Evolutionary conservation across 2,888 invertebrate species (phyloP).

Genomic region (Eristalinus sepulchralis): DNA sequence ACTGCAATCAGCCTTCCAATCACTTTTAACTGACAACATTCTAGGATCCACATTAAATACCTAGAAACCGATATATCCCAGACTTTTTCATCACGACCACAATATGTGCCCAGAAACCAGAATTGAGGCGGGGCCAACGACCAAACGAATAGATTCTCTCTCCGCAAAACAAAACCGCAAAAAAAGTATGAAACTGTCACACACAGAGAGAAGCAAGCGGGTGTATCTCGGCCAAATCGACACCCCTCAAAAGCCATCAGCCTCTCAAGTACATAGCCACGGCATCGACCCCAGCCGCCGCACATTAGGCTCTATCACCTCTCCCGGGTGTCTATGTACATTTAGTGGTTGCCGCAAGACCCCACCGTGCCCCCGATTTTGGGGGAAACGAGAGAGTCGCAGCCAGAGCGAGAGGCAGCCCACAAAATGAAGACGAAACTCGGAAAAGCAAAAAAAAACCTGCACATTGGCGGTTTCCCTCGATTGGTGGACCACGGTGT

Average conservation of each 20-base stretch:
- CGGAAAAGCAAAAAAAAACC: background rate
- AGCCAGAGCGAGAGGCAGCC: background rate
- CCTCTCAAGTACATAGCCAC: conserved; percentile 31
- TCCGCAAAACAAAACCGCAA: conserved; percentile 53
- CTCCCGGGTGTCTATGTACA: conserved; percentile 5
- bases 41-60: background rate
- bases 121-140: conserved; percentile 39
- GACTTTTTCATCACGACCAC: conserved; percentile 13
- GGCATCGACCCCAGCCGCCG: conserved; percentile 8
- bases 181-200: conserved; percentile 34
- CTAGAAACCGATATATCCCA: background rate
- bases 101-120: conserved; percentile 33
- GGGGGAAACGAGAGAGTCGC: background rate
- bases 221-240: conserved; percentile 48
- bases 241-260: conserved; percentile 30
- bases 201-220: conserved; percentile 22
- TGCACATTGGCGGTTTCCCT: conserved; percentile 72
- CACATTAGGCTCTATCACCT: conserved; percentile 49
- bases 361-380: background rate
- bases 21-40: background rate
- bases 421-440: background rate
- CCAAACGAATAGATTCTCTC: conserved; percentile 20
- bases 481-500: conserved; percentile 72
- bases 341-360: conserved; percentile 25
- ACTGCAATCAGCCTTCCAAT: too few species aligned